Percentiles rank a stretch among this genome's conserved stretches.
Evolutionary conservation across 2,888 invertebrate genomes (phyloP).

Genomic region (Scaptomyza tumidula): DNA sequence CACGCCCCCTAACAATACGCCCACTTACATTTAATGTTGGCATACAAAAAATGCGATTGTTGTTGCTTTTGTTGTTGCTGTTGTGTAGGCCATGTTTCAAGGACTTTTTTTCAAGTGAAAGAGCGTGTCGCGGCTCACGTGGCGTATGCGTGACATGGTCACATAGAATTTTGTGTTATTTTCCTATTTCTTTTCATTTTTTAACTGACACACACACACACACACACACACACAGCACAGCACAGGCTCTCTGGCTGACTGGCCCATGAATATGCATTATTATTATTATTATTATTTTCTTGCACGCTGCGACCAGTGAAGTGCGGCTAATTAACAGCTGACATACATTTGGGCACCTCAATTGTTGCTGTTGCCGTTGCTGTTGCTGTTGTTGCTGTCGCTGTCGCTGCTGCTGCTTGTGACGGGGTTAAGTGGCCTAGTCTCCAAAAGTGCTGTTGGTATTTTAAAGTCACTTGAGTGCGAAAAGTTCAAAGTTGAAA

Average conservation of each 20-base stretch:
- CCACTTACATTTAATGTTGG: slow-evolving; percentile 14
- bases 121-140: slow-evolving; percentile 57
- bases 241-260: slow-evolving; percentile 13
- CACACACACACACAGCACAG: slow-evolving; percentile 7
- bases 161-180: slow-evolving; percentile 34
- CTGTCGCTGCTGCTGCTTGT: slow-evolving; percentile 18
- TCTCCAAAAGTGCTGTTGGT: slow-evolving; percentile 7
- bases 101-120: slow-evolving; percentile 48
- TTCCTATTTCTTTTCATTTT: neutral
- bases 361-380: slow-evolving; percentile 15
- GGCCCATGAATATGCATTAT: slow-evolving; percentile 69
- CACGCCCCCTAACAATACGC: neutral
- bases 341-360: slow-evolving; percentile 61
- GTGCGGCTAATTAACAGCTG: slow-evolving; percentile 66
- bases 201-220: slow-evolving; percentile 3
- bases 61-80: slow-evolving; percentile 2
- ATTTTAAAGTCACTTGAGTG: slow-evolving; percentile 25
- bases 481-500: slow-evolving; percentile 41
- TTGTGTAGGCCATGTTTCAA: slow-evolving; percentile 43
- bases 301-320: slow-evolving; percentile 32
- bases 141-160: slow-evolving; percentile 66
- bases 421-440: slow-evolving; percentile 47
- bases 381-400: slow-evolving; percentile 10
- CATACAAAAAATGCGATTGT: slow-evolving; percentile 5
- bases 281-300: slow-evolving; percentile 55